Conservation (phyloP, 2,797 vertebrate species). For the Falco biarmicus region DNA sequence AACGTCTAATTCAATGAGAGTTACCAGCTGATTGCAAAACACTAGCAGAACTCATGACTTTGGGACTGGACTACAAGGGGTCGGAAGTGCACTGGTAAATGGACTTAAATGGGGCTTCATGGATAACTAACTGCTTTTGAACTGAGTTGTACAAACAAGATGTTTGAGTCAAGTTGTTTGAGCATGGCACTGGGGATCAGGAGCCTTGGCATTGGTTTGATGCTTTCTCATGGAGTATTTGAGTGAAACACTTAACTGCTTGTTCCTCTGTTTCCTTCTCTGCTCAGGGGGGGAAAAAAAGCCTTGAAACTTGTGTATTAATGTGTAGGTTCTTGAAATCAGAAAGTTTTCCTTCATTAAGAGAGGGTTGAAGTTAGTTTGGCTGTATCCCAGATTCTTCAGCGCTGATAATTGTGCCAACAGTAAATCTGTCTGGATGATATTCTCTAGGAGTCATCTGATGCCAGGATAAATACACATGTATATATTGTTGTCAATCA, state of each 20-base stretch:
- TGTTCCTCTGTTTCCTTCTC: background rate
- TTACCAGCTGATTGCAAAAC: background rate
- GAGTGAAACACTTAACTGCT: background rate
- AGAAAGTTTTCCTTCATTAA: background rate
- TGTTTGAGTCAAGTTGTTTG: background rate
- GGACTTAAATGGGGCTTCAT: background rate
- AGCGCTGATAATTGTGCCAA: background rate
- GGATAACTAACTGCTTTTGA: background rate
- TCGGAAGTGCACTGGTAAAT: background rate
- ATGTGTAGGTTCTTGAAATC: background rate
- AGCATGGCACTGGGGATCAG: accelerated
- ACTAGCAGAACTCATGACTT: background rate
- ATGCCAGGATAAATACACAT: background rate
- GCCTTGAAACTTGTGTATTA: background rate
- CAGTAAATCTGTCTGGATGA: background rate
- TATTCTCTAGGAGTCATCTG: background rate
- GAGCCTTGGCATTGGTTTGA: background rate
- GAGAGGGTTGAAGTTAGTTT: background rate
- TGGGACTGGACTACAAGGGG: background rate
- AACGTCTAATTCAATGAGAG: background rate
- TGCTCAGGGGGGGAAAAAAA: background rate
- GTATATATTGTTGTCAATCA: background rate
- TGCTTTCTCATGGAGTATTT: background rate
- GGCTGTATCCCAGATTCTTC: background rate
- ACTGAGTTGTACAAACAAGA: background rate